Evolutionary conservation across 2,888 invertebrate genomes (phyloP).

Genomic region (Neoaliturus tenellus): DNA sequence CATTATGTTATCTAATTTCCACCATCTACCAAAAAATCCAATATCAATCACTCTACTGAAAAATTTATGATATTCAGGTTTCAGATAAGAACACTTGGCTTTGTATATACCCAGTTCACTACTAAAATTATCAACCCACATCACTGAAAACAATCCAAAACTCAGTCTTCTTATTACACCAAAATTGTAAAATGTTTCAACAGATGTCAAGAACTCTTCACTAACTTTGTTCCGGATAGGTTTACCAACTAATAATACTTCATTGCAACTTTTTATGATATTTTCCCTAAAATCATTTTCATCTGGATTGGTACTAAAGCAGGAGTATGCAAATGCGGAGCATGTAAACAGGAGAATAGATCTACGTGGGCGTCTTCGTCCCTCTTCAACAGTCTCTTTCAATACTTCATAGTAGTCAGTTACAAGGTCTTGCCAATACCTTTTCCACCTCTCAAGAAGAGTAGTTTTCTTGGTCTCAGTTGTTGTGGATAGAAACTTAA

Average conservation of each 20-base stretch:
- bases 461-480: slow-evolving; percentile 74
- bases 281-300: slow-evolving; percentile 80
- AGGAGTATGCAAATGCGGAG: slow-evolving; percentile 74
- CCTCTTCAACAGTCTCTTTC: slow-evolving; percentile 77
- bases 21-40: slow-evolving; percentile 91
- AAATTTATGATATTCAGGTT: slow-evolving; percentile 81
- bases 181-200: slow-evolving; percentile 83
- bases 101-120: slow-evolving; percentile 83
- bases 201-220: slow-evolving; percentile 78
- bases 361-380: slow-evolving; percentile 59
- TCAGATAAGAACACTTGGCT: slow-evolving; percentile 85
- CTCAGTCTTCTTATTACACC: slow-evolving; percentile 81
- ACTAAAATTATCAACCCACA: slow-evolving; percentile 87
- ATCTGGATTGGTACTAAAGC: slow-evolving; percentile 82
- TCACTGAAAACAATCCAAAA: slow-evolving; percentile 85
- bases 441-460: slow-evolving; percentile 81
- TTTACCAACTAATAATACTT: slow-evolving; percentile 81
- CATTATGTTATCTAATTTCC: slow-evolving; percentile 87
- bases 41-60: slow-evolving; percentile 86
- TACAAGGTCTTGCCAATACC: slow-evolving; percentile 85
- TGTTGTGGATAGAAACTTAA: slow-evolving; percentile 67
- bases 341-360: slow-evolving; percentile 59
- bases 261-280: slow-evolving; percentile 78
- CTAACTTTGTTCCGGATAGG: slow-evolving; percentile 81
- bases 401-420: slow-evolving; percentile 87